Conservation (phyloP, 2,888 invertebrate genomes). For the Thymelicus acteon region DNA sequence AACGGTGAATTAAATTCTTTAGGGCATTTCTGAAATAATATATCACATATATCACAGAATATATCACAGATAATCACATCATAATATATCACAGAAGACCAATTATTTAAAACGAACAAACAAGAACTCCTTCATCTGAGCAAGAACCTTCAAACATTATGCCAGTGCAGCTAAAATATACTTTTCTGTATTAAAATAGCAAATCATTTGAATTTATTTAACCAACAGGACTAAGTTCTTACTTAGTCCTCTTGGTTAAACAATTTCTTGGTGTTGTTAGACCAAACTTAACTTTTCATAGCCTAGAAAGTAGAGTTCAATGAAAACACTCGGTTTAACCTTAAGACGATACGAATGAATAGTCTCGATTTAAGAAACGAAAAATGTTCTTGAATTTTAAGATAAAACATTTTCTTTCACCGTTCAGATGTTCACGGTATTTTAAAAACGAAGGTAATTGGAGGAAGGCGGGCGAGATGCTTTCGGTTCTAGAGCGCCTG, state of each 20-base stretch:
- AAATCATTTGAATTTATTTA: not conserved
- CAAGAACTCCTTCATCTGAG: too few relatives aligned
- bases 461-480: not conserved
- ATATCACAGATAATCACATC: too few relatives aligned
- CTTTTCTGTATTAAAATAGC: not conserved
- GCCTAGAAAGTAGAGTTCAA: not conserved
- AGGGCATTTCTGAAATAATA: too few relatives aligned
- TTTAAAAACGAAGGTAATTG: conserved; percentile 8
- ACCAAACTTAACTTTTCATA: not conserved
- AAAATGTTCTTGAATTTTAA: conserved; percentile 7
- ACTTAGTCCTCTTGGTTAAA: too few relatives aligned
- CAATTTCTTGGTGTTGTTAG: too few relatives aligned
- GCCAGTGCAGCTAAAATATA: too few relatives aligned
- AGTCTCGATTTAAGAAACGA: conserved; percentile 1
- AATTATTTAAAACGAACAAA: too few relatives aligned
- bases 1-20: too few relatives aligned
- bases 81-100: too few relatives aligned
- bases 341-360: conserved; percentile 1
- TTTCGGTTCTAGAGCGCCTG: not conserved
- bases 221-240: not conserved
- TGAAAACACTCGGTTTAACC: not conserved
- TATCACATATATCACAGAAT: too few relatives aligned
- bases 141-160: too few relatives aligned
- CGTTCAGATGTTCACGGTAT: conserved; percentile 1
- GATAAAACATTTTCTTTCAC: not conserved